phyloP scores from a whole-genome alignment of 2,797 vertebrate species.

The Sebastes goodei region DNA sequence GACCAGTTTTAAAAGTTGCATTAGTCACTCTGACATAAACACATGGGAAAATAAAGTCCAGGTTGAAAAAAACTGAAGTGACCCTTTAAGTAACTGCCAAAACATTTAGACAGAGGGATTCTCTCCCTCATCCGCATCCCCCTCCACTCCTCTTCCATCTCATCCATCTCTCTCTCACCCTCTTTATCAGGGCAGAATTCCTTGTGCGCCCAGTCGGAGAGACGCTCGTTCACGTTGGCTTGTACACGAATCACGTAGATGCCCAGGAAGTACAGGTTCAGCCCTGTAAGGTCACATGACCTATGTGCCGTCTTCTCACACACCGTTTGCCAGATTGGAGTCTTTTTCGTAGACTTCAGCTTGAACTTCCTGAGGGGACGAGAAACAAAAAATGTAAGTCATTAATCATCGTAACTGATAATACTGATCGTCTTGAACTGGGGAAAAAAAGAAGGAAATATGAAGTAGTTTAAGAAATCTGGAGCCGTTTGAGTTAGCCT shows the following conservation, averaged over 20 bases:
- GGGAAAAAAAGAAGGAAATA: background rate
- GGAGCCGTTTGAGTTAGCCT: background rate
- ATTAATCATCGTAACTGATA: background rate
- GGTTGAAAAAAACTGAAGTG: too few relatives aligned
- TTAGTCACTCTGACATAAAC: too few relatives aligned
- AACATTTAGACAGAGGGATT: background rate
- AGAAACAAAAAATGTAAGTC: background rate
- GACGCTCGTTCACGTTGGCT: background rate
- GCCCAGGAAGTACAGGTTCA: slow-evolving; percentile 47
- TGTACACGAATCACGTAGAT: slow-evolving; percentile 60
- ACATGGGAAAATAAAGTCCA: too few relatives aligned
- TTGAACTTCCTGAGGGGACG: slow-evolving; percentile 30
- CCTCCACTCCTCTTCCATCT: background rate
- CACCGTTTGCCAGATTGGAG: background rate
- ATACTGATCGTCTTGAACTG: background rate
- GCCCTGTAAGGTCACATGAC: slow-evolving; percentile 70
- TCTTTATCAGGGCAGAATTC: slow-evolving; percentile 77
- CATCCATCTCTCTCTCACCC: slow-evolving; percentile 55
- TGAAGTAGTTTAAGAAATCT: background rate
- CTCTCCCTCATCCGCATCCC: background rate
- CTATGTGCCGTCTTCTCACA: slow-evolving; percentile 31
- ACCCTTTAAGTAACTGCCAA: background rate
- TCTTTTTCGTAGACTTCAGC: background rate
- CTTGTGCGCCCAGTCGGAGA: slow-evolving; percentile 58
- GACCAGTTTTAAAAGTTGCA: too few relatives aligned